These are phyloP conservation scores for Agrotis ipsilon DNA, from an alignment of 2,888 invertebrate species.

Conservation along the genomic window DNA sequence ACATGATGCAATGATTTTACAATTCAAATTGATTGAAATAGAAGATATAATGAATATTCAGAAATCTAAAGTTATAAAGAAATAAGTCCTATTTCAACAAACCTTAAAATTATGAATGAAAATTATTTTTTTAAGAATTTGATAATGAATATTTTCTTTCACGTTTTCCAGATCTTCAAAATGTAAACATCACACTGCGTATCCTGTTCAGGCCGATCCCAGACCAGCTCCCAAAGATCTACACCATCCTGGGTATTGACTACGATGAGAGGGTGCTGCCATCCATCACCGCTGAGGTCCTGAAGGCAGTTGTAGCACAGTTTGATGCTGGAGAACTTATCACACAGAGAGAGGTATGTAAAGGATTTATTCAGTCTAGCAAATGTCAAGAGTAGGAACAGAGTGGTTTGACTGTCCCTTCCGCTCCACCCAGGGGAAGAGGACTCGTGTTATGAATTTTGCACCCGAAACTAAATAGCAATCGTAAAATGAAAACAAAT, in stretches of 20 bases:
- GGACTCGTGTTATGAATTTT: too few species aligned
- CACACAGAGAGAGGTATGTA: conserved; percentile 98
- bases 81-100: not conserved
- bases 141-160: not conserved
- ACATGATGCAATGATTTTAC: conserved; percentile 4
- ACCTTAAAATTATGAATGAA: not conserved
- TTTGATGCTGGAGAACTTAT: conserved; percentile 99
- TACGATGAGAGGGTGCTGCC: conserved; percentile 99
- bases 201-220: conserved; percentile 98
- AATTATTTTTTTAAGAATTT: not conserved
- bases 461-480: too few species aligned
- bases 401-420: too few species aligned
- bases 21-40: not conserved
- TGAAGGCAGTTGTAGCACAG: conserved; percentile 99
- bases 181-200: conserved; percentile 99
- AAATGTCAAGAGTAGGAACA: too few species aligned
- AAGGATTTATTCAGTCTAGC: conserved; percentile 64
- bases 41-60: not conserved
- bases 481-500: too few species aligned
- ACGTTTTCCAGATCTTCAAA: conserved; percentile 96
- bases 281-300: conserved; percentile 99
- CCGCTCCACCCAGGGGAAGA: too few species aligned
- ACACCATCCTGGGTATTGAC: conserved; percentile 98
- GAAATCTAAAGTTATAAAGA: not conserved
- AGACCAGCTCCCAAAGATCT: conserved; percentile 98